These are phyloP conservation scores for Dicycla oo DNA, from an alignment of 2,888 invertebrate genomes.

Conservation along the genomic window DNA sequence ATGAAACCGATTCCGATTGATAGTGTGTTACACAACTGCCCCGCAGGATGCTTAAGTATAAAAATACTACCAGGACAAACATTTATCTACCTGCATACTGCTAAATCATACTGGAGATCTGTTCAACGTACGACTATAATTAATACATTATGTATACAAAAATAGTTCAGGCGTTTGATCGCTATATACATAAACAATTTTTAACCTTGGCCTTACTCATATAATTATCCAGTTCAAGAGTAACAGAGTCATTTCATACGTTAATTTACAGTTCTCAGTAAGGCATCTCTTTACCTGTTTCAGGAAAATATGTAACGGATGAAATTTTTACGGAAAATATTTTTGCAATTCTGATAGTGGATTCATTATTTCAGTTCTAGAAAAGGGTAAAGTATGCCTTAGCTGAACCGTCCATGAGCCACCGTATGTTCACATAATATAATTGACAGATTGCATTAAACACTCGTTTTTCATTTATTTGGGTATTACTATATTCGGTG, in stretches of 20 bases:
- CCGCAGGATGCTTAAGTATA: too few relatives aligned
- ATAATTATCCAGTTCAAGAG: conserved; percentile 60
- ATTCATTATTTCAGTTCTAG: background rate
- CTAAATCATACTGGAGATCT: conserved; percentile 45
- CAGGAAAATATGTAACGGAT: conserved; percentile 17
- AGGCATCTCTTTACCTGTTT: conserved; percentile 27
- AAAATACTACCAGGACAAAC: background rate
- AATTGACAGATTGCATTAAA: conserved; percentile 54
- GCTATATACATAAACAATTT: conserved; percentile 66
- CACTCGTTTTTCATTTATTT: conserved; percentile 59
- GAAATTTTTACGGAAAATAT: background rate
- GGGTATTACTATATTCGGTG: conserved; percentile 67
- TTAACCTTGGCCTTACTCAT: conserved; percentile 73
- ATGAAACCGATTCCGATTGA: too few relatives aligned
- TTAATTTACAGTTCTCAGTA: conserved; percentile 35
- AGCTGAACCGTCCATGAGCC: background rate
- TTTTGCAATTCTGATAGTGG: background rate
- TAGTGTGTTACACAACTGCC: too few relatives aligned
- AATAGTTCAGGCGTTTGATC: conserved; percentile 68
- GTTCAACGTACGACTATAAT: conserved; percentile 16
- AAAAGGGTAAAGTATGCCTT: background rate
- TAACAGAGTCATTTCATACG: conserved; percentile 43
- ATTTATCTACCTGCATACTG: conserved; percentile 27
- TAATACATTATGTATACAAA: conserved; percentile 59
- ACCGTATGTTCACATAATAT: conserved; percentile 27